Conservation (phyloP, 2,888 invertebrate genomes). For the Rhimphoctona megacephalus region DNA sequence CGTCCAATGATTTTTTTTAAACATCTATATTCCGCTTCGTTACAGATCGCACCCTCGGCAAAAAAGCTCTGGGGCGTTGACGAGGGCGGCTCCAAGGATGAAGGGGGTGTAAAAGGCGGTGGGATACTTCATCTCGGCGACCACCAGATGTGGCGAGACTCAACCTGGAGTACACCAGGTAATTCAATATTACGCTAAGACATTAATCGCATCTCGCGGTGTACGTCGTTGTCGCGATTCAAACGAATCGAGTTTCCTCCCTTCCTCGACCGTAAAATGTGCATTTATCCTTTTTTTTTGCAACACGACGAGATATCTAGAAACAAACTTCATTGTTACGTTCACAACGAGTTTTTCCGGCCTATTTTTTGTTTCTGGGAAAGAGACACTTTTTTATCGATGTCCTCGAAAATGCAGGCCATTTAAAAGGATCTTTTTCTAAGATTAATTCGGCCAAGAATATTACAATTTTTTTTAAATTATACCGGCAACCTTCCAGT, state of each 20-base stretch:
- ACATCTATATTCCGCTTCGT: constrained; percentile 77
- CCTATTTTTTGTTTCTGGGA: background rate
- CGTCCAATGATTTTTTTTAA: constrained; percentile 72
- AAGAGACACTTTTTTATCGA: background rate
- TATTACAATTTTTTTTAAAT: background rate
- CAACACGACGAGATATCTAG: background rate
- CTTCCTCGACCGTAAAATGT: background rate
- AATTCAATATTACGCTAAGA: constrained; percentile 70
- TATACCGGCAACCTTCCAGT: background rate
- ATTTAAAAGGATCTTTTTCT: background rate
- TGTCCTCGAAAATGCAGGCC: background rate
- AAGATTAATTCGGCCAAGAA: background rate
- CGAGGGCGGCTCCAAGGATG: constrained; percentile 86
- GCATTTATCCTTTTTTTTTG: background rate
- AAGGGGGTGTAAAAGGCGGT: constrained; percentile 90
- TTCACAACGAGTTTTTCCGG: background rate
- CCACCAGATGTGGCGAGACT: constrained; percentile 96
- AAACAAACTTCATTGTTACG: background rate
- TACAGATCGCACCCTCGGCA: constrained; percentile 96
- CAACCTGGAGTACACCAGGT: constrained; percentile 97
- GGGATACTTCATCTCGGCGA: constrained; percentile 92
- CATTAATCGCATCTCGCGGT: constrained; percentile 22
- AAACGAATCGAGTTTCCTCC: constrained; percentile 7
- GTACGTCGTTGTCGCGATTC: constrained; percentile 9
- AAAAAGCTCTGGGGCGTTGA: constrained; percentile 95